These are phyloP conservation scores for Macrophya annulata DNA, from an alignment of 2,888 invertebrate species.

Conservation along the genomic window DNA sequence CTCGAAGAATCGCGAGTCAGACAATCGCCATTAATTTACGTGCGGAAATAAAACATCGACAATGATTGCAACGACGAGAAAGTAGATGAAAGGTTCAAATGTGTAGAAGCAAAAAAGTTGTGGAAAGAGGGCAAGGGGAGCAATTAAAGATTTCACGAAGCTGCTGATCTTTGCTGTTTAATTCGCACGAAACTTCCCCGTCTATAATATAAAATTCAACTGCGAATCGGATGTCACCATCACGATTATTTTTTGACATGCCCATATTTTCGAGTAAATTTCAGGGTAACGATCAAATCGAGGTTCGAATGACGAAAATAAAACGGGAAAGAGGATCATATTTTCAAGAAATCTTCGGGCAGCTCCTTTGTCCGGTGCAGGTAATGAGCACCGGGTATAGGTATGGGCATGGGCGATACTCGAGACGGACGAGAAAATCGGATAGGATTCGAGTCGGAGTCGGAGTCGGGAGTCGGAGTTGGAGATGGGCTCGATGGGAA, in stretches of 20 bases:
- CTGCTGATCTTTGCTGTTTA: background rate
- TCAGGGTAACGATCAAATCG: background rate
- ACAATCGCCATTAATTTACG: slow-evolving; percentile 14
- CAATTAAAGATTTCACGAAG: slow-evolving; percentile 32
- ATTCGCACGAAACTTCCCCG: background rate
- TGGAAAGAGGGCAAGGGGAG: background rate
- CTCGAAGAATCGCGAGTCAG: background rate
- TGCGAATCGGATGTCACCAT: background rate
- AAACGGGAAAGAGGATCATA: background rate
- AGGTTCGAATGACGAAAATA: background rate
- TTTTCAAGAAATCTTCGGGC: background rate
- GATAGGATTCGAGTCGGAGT: slow-evolving; percentile 17
- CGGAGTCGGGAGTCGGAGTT: background rate
- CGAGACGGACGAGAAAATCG: slow-evolving; percentile 41
- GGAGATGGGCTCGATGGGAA: slow-evolving; percentile 33
- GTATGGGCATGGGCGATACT: slow-evolving; percentile 34
- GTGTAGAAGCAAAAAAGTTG: background rate
- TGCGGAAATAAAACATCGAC: background rate
- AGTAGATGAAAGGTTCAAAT: slow-evolving; percentile 14
- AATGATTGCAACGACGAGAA: background rate
- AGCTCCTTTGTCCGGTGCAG: slow-evolving; percentile 17
- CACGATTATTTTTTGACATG: background rate
- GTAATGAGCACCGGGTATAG: slow-evolving; percentile 32
- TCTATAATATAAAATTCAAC: background rate
- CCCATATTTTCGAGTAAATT: background rate